Evolutionary conservation across 2,888 invertebrate species (phyloP), one percentile per base, ranked within the genome.

Genomic region (Netelia inedita): DNA sequence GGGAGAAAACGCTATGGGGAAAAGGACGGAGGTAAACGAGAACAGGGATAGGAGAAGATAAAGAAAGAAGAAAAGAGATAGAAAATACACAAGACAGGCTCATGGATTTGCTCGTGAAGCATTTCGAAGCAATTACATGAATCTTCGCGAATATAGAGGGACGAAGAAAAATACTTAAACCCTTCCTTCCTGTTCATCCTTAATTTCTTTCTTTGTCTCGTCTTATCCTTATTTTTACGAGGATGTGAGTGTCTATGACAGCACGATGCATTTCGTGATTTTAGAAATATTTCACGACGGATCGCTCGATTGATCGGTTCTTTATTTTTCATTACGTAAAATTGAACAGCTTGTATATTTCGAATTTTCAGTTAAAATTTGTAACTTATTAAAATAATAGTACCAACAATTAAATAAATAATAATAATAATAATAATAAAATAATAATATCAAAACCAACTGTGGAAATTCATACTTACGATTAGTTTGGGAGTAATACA

Each of bases 71-170:
- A 72, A 46, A 35, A 35, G 57, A 73, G 63, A 78, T 73, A 28
- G 73, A 79, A 66, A 74, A 75, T 57, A 43, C 11, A n/a, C 35
- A 35, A 57, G 57, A 19, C 41, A 16, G 71, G 43, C 35, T 74
- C 61, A 21, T 69, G 35, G 50, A 55, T 10, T 78, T 21, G n/a
- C 69, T 65, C 69, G 63, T 69, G 65, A 71, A 63, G 63, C 55
- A 74, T 83, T 71, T 14, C 46, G 63, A 74, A 83, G 55, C 83
- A 83, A 83, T 83, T 79, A 79, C 74, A 79, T 50, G 79, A 55
- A 63, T 74, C 82, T 59, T 35, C 57, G 66, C 50, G 72, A 76
- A 53, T 63, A 63, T 35, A 46, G 61, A 65, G 63, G 53, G n/a
- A 55, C 35, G 76, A 63, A 76, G 50, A 68, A 72, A 65, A 76